phyloP scores from a whole-genome alignment of 1,140 invertebrate species.

The Bathynomus jamesi region DNA sequence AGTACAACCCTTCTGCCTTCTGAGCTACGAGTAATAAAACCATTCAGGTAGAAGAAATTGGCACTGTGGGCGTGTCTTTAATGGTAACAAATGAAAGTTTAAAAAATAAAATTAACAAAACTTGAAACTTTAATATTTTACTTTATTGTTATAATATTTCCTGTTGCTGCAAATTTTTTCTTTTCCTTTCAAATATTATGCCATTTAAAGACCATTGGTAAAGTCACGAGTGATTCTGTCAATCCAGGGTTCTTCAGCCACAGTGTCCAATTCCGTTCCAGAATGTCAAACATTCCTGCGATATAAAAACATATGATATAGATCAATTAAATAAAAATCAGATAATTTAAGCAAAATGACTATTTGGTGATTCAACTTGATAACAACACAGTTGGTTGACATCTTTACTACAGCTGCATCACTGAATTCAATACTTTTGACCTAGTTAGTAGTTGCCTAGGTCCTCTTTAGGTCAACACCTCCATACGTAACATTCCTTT shows the following conservation, averaged over 20 bases:
- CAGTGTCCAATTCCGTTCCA: constrained; percentile 58
- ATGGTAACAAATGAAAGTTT: too few species aligned
- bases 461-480: constrained; percentile 40
- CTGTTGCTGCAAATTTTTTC: too few species aligned
- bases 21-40: too few species aligned
- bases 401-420: constrained; percentile 33
- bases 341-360: neutral
- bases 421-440: constrained; percentile 69
- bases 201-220: constrained; percentile 49
- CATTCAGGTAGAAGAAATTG: too few species aligned
- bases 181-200: too few species aligned
- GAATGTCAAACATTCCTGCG: constrained; percentile 61
- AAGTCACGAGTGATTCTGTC: constrained; percentile 54
- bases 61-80: too few species aligned
- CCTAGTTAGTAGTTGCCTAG: constrained; percentile 53
- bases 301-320: constrained; percentile 31
- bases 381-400: neutral
- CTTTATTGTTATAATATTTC: neutral
- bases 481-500: too few species aligned
- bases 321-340: neutral
- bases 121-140: neutral
- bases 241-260: constrained; percentile 59
- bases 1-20: too few species aligned
- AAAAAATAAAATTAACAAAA: too few species aligned
- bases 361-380: too few species aligned